Conservation (phyloP, 2,888 invertebrate species). For the Eupsilia transversa region DNA sequence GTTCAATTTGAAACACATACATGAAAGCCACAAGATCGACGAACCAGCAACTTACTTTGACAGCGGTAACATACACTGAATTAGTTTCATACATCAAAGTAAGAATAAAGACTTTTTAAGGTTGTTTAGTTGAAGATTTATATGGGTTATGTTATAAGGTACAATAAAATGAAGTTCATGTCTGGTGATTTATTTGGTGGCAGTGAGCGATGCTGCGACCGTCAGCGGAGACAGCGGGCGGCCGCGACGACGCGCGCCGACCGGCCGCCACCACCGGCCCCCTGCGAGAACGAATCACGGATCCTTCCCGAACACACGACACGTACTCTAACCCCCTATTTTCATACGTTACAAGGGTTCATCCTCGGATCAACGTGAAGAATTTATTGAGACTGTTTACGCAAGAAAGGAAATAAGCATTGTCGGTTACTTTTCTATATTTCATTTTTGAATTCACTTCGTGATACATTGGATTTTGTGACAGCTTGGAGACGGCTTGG, state of each 20-base stretch:
- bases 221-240: slow-evolving; percentile 49
- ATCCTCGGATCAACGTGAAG: slow-evolving; percentile 84
- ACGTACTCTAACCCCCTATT: slow-evolving; percentile 78
- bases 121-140: slow-evolving; percentile 39
- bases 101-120: slow-evolving; percentile 27
- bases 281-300: slow-evolving; percentile 77
- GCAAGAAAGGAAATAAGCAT: slow-evolving; percentile 72
- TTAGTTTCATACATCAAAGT: slow-evolving; percentile 41
- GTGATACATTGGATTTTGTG: slow-evolving; percentile 45
- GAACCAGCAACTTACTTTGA: slow-evolving; percentile 27
- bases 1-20: slow-evolving; percentile 13
- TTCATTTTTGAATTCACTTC: slow-evolving; percentile 62
- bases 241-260: slow-evolving; percentile 55
- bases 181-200: slow-evolving; percentile 56
- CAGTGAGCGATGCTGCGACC: slow-evolving; percentile 74
- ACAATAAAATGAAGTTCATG: slow-evolving; percentile 61
- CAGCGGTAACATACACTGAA: slow-evolving; percentile 35
- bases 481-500: slow-evolving; percentile 27
- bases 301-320: slow-evolving; percentile 69
- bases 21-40: slow-evolving; percentile 40
- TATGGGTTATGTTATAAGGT: slow-evolving; percentile 49
- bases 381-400: slow-evolving; percentile 86
- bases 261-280: slow-evolving; percentile 22
- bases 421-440: slow-evolving; percentile 65
- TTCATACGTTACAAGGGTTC: slow-evolving; percentile 84